These are phyloP conservation scores for Drosophila pseudotakahashii DNA, from an alignment of 2,888 invertebrate species.

Conservation along the genomic window DNA sequence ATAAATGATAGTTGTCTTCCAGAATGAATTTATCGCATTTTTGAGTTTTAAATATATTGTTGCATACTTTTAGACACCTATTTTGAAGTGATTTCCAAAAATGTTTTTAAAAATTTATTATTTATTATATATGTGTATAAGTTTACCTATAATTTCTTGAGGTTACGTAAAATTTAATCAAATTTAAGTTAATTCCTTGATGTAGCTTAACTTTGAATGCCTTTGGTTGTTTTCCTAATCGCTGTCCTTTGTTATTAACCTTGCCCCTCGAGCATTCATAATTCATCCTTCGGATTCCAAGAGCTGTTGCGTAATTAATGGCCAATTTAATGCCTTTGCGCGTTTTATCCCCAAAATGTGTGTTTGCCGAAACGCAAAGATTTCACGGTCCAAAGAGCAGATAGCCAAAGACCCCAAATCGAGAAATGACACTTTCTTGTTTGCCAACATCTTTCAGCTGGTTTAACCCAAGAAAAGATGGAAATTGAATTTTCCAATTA, in stretches of 20 bases:
- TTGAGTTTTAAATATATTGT: too few relatives aligned
- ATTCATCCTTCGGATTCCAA: background rate
- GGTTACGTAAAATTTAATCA: background rate
- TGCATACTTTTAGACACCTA: too few relatives aligned
- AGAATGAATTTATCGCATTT: too few relatives aligned
- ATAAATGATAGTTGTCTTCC: too few relatives aligned
- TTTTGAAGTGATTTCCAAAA: too few relatives aligned
- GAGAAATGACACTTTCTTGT: constrained; percentile 21
- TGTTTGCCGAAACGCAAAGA: constrained; percentile 12
- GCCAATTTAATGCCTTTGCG: constrained; percentile 38
- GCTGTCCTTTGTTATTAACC: constrained; percentile 1
- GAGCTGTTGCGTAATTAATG: constrained; percentile 24
- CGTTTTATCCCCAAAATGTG: constrained; percentile 25
- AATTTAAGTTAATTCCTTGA: constrained; percentile 5
- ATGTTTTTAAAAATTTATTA: too few relatives aligned
- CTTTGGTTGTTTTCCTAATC: background rate
- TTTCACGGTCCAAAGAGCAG: constrained; percentile 1
- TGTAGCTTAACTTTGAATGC: background rate
- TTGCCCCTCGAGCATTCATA: background rate
- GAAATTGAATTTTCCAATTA: background rate
- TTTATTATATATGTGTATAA: background rate
- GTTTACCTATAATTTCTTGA: background rate
- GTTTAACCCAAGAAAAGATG: constrained; percentile 2
- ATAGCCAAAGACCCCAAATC: constrained; percentile 7
- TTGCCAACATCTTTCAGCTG: constrained; percentile 6